Conservation (phyloP, 2,888 invertebrate species). For the Itoplectis maculator region DNA sequence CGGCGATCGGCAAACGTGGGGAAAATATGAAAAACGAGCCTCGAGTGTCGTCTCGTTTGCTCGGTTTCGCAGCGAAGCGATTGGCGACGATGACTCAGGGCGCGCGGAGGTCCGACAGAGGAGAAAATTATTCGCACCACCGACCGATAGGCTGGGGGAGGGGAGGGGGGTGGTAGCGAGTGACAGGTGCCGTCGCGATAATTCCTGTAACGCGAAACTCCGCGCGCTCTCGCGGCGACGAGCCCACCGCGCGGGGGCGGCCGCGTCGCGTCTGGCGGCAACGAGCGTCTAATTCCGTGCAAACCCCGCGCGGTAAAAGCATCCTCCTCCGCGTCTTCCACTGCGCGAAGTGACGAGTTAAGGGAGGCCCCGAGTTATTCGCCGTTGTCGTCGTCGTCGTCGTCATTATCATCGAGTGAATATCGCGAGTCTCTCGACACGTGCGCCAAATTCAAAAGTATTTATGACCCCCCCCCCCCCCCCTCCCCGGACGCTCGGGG, state of each 20-base stretch:
- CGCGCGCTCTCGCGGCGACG: constrained; percentile 7
- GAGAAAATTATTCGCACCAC: neutral
- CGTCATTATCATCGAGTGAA: constrained; percentile 18
- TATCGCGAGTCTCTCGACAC: constrained; percentile 22
- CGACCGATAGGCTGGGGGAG: constrained; percentile 2
- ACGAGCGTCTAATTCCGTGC: constrained; percentile 47
- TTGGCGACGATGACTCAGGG: neutral
- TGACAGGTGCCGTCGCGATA: constrained; percentile 58
- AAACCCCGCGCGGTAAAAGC: constrained; percentile 39
- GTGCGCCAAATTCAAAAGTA: constrained; percentile 59
- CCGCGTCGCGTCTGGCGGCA: constrained; percentile 31
- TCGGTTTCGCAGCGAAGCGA: neutral
- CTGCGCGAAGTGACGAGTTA: constrained; percentile 13
- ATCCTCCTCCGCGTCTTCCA: neutral
- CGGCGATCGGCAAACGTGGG: neutral
- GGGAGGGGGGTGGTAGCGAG: too few relatives aligned
- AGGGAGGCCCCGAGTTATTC: neutral
- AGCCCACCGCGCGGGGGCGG: too few relatives aligned
- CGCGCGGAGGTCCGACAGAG: neutral
- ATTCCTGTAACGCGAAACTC: constrained; percentile 48
- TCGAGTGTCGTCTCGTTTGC: neutral
- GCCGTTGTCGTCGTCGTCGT: neutral
- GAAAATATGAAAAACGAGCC: neutral
- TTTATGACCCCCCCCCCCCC: too few relatives aligned
- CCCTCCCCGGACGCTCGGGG: neutral